phyloP scores from a whole-genome alignment of 1,140 invertebrate species.

The Thaumetopoea pityocampa region DNA sequence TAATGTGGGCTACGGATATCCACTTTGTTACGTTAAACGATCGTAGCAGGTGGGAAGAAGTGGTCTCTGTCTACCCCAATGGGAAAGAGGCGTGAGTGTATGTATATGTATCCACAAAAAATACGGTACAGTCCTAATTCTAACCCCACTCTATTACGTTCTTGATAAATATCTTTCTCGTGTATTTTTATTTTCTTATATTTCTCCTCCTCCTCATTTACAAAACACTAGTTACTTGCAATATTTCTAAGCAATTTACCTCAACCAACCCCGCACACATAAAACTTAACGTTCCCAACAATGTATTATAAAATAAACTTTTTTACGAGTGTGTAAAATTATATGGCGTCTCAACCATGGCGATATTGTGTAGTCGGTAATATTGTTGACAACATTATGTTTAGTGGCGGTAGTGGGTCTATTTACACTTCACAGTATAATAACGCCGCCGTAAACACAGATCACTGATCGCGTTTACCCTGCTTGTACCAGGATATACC shows the following conservation, averaged over 20 bases:
- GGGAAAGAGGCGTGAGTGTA: no score
- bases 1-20: no score
- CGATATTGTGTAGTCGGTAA: conserved; percentile 1
- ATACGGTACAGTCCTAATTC: not conserved
- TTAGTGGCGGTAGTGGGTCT: no score
- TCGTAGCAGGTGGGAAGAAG: no score
- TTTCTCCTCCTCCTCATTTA: conserved; percentile 10
- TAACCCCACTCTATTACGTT: no score
- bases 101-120: not conserved
- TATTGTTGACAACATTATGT: no score
- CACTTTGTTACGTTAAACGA: no score
- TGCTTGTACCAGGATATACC: no score
- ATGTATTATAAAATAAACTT: conserved; percentile 6
- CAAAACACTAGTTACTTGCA: conserved; percentile 5
- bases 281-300: not conserved
- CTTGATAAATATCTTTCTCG: not conserved
- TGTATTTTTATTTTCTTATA: conserved; percentile 14
- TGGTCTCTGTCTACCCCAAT: no score
- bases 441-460: no score
- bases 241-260: conserved; percentile 11
- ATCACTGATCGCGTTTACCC: no score
- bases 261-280: conserved; percentile 1
- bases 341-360: not conserved
- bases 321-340: conserved; percentile 4
- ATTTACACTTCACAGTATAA: no score